Evolutionary conservation across 1,140 invertebrate species (phyloP), one percentile per base, ranked within the genome.

Genomic region (Drosophila tropicalis): DNA sequence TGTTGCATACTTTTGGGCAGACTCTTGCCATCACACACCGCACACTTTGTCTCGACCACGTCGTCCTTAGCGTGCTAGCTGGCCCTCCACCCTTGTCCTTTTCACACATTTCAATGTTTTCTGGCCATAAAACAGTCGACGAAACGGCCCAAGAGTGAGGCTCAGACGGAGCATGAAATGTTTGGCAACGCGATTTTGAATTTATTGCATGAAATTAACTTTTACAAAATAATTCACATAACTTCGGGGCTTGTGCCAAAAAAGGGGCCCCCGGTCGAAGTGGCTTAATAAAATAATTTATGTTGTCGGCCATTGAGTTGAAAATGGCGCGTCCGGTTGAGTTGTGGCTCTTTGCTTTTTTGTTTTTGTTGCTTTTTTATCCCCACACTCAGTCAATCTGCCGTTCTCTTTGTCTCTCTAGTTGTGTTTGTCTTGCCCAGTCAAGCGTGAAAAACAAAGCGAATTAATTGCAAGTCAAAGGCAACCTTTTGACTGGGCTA

Each of bases 391-490:
- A 19, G 9, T 19, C 9, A 51, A 10, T 47, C 15, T 19, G 15
- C 17, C n/a, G 5, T 7, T 17, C 41, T 2, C 41, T 44, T 15
- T 44, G 5, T 17, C 44, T 22, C 19, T 12, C 12, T 39, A 10
- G 13, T 12, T 22, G 22, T 25, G n/a, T 34, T 51, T 51, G 47
- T 56, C 32, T 17, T 67, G 67, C 60, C 63, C 79, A 89, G 81
- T 83, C 81, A 68, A 85, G 73, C 67, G 84, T 54, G 85, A 70
- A 75, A 69, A 91, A 91, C 89, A 91, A 91, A 91, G 89, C 89
- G 82, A 91, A 91, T 91, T 91, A 91, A 91, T 91, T 91, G 86
- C 89, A 86, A 81, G 89, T 89, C 84, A 89, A 89, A 81, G 80
- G 41, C 67, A 89, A 89, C 81, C 83, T 74, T 86, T 89, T 87